These are phyloP conservation scores for Caenorhabditis zanzibari DNA, from an alignment of 2,888 invertebrate genomes.

Conservation along the genomic window DNA sequence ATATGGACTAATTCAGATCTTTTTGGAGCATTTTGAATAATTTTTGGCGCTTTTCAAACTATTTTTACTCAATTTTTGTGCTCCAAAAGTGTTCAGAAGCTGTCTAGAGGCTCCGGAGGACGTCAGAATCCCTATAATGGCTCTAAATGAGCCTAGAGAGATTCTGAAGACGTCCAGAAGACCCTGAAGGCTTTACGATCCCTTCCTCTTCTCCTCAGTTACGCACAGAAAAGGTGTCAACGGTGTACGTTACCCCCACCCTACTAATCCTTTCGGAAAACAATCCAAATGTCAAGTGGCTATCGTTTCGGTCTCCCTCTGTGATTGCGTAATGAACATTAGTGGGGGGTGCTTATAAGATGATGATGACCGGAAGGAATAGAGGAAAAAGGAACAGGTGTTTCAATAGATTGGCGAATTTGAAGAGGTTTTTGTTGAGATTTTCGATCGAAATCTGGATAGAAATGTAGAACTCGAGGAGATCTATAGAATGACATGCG, in stretches of 20 bases:
- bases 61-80: too few species aligned
- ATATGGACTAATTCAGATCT: too few species aligned
- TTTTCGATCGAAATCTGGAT: too few species aligned
- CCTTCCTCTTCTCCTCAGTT: not conserved
- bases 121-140: not conserved
- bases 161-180: too few species aligned
- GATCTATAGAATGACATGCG: too few species aligned
- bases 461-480: too few species aligned
- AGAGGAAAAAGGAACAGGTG: not conserved
- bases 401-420: not conserved
- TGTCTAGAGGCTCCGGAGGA: not conserved
- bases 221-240: not conserved
- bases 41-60: too few species aligned
- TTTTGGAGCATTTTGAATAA: too few species aligned
- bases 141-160: too few species aligned
- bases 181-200: too few species aligned
- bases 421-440: too few species aligned
- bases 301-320: constrained; percentile 17
- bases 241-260: constrained; percentile 1
- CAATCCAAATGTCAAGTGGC: constrained; percentile 1
- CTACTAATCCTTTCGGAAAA: constrained; percentile 16
- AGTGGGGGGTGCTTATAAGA: not conserved
- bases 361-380: constrained; percentile 12
- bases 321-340: constrained; percentile 52
- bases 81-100: too few species aligned